Evolutionary conservation across 2,888 invertebrate genomes (phyloP), one percentile per base, ranked within the genome.

Genomic region (Nemotelus pantherinus): DNA sequence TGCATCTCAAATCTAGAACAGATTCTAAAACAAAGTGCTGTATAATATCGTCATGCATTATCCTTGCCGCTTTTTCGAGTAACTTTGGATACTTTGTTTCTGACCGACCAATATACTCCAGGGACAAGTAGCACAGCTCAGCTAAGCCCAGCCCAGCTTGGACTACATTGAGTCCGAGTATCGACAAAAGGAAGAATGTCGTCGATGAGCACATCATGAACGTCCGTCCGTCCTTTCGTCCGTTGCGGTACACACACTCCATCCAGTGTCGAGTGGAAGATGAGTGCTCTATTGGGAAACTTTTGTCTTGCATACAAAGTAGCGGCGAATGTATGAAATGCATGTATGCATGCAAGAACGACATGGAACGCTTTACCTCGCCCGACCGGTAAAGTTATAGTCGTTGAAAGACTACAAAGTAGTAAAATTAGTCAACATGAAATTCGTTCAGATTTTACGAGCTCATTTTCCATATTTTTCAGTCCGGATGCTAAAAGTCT

Each of bases 381-480:
- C n/a, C 48, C 57, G 41, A 10, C 45, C 10, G 60, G 70, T 39
- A n/a, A 58, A 57, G 60, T 53, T 60, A 57, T 47, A 50, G 71
- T 67, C 71, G 75, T 71, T 77, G 77, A 64, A 72, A 9, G 63
- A 77, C 63, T 71, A 77, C 79, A 79, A 79, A 79, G 77, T 79
- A 76, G 65, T 76, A 76, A 79, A 79, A 79, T 79, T 79, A 79
- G 79, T 71, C 72, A 55, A 79, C 77, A 77, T 76, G 72, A 77
- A 79, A 79, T 77, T 79, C 64, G 75, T 65, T 71, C 45, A 63
- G 76, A 79, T 79, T 79, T 77, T 79, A 79, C 58, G 79, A 76
- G 79, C 64, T 70, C 77, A 79, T 79, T 79, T 76, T 76, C 39
- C 76, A 41, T 44, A 70, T 70, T 70, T 70, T 70, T 55, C 47